phyloP scores from a whole-genome alignment of 2,888 invertebrate genomes.

The Elegia similella region DNA sequence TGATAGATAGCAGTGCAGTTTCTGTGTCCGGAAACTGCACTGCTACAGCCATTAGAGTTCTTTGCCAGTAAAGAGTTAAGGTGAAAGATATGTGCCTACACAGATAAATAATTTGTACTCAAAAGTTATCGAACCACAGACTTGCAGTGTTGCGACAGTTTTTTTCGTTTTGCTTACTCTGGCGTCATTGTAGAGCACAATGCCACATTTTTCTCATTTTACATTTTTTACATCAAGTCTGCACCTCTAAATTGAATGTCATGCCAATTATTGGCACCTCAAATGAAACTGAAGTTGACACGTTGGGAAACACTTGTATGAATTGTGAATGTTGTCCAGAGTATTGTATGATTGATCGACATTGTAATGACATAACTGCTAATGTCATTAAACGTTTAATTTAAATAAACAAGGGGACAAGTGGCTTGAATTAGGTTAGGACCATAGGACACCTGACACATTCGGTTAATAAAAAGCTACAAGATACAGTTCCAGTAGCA shows the following conservation, averaged over 20 bases:
- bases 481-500: too few relatives aligned
- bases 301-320: conserved; percentile 38
- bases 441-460: too few relatives aligned
- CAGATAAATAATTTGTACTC: too few relatives aligned
- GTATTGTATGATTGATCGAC: not conserved
- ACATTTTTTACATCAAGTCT: conserved; percentile 27
- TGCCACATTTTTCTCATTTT: conserved; percentile 31
- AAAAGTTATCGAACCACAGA: conserved; percentile 41
- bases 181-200: conserved; percentile 40
- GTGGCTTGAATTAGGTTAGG: not conserved
- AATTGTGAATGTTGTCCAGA: conserved; percentile 18
- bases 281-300: conserved; percentile 19
- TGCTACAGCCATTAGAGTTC: too few relatives aligned
- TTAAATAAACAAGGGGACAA: not conserved
- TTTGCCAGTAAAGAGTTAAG: too few relatives aligned
- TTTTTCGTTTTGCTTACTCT: conserved; percentile 40
- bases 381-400: not conserved
- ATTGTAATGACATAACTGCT: conserved; percentile 2
- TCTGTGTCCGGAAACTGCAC: too few relatives aligned
- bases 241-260: conserved; percentile 23
- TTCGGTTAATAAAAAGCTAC: too few relatives aligned
- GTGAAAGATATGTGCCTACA: too few relatives aligned
- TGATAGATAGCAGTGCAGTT: too few relatives aligned
- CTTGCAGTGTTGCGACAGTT: conserved; percentile 38
- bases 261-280: conserved; percentile 16